phyloP scores from a whole-genome alignment of 1,140 invertebrate species.

The Zeugodacus cucurbitae region DNA sequence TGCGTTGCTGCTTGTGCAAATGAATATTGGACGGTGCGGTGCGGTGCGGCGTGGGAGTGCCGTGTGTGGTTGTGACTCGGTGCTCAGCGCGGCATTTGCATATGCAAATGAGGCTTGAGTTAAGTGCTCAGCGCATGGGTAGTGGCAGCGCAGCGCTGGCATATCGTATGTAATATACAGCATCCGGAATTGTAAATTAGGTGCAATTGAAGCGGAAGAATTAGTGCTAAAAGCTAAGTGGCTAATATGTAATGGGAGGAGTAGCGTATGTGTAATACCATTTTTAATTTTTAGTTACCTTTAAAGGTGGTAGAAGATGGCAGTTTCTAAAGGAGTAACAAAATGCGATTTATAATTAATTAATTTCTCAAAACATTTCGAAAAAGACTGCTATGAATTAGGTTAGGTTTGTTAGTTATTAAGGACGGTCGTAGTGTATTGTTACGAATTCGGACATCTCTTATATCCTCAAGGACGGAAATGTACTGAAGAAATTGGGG shows the following conservation, averaged over 20 bases:
- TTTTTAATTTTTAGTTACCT: neutral
- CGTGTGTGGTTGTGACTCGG: neutral
- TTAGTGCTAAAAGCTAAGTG: slow-evolving; percentile 33
- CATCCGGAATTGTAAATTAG: slow-evolving; percentile 35
- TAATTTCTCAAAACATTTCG: too few relatives aligned
- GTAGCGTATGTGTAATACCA: neutral
- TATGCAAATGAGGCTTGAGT: slow-evolving; percentile 32
- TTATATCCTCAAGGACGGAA: too few relatives aligned
- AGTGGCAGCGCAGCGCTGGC: neutral
- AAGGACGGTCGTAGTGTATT: too few relatives aligned
- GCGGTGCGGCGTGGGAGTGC: too few relatives aligned
- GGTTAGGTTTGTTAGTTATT: too few relatives aligned
- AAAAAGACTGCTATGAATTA: too few relatives aligned
- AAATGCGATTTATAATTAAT: too few relatives aligned
- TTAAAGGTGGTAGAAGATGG: too few relatives aligned
- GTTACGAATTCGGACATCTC: too few relatives aligned
- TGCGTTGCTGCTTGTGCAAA: neutral
- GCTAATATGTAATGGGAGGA: neutral
- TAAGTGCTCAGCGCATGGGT: neutral
- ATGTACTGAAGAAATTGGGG: too few relatives aligned
- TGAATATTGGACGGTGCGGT: neutral
- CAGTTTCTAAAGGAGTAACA: too few relatives aligned
- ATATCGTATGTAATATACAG: slow-evolving; percentile 6
- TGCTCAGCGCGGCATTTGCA: neutral
- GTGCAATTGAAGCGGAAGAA: slow-evolving; percentile 38